phyloP scores from a whole-genome alignment of 2,888 invertebrate genomes.

The Macropis europaea region DNA sequence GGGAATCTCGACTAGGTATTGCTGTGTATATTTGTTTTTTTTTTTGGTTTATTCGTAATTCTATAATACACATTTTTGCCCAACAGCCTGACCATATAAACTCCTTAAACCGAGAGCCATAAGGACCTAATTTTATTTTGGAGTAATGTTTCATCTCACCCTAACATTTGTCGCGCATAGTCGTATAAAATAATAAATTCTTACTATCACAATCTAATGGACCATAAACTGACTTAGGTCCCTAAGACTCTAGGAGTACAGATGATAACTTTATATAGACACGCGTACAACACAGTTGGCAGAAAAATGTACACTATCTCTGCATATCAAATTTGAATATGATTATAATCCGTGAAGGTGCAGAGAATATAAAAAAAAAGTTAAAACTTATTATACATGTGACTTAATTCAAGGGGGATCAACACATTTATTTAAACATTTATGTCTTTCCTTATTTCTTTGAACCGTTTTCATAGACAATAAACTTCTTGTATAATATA shows the following conservation, averaged over 20 bases:
- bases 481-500: too few relatives aligned
- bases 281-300: conserved; percentile 36
- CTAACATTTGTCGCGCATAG: conserved; percentile 2
- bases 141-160: conserved; percentile 9
- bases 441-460: too few relatives aligned
- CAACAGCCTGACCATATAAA: conserved; percentile 65
- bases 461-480: too few relatives aligned
- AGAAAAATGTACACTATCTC: conserved; percentile 47
- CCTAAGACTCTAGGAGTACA: conserved; percentile 61
- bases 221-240: conserved; percentile 53
- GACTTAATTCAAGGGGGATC: not conserved
- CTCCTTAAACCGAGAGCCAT: conserved; percentile 62
- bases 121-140: conserved; percentile 59
- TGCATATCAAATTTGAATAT: conserved; percentile 31
- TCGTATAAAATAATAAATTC: conserved; percentile 18
- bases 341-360: conserved; percentile 11
- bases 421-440: conserved; percentile 3
- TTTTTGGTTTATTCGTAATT: conserved; percentile 67
- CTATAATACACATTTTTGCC: conserved; percentile 72
- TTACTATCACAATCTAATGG: conserved; percentile 10
- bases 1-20: conserved; percentile 75
- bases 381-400: not conserved
- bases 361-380: conserved; percentile 2
- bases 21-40: conserved; percentile 59
- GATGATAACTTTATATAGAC: conserved; percentile 41